A percentile compares a stretch with the other conserved stretches of the same genome.
These are phyloP conservation scores for Parapristionchus giblindavisi DNA, from an alignment of 2,888 invertebrate genomes.

Conservation along the genomic window DNA sequence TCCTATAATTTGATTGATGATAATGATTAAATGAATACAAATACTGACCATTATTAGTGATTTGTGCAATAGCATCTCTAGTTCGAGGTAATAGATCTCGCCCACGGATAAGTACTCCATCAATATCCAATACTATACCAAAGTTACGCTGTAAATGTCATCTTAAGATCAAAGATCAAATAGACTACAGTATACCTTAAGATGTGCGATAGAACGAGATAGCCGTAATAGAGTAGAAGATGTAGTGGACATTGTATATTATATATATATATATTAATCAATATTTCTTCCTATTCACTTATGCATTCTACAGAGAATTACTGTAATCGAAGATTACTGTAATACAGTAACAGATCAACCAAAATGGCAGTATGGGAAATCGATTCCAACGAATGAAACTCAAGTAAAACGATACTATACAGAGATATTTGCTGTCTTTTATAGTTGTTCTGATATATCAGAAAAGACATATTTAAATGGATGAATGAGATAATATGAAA, in stretches of 20 bases:
- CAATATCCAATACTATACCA: conserved; percentile 79
- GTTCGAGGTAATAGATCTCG: conserved; percentile 76
- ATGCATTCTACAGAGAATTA: conserved; percentile 1
- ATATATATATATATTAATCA: not conserved
- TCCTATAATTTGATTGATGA: conserved; percentile 66
- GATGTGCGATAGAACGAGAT: not conserved
- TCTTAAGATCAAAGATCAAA: not conserved
- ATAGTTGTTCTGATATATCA: not conserved
- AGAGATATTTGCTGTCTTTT: too few species aligned
- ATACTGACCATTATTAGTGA: conserved; percentile 72
- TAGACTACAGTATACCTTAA: conserved; percentile 1
- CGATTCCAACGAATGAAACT: conserved; percentile 12
- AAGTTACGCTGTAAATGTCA: conserved; percentile 68
- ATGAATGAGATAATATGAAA: not conserved
- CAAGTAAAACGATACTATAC: not conserved
- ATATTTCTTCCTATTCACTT: not conserved
- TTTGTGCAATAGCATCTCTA: conserved; percentile 75
- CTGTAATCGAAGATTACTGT: not conserved
- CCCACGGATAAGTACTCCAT: conserved; percentile 78
- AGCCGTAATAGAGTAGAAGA: not conserved
- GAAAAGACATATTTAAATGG: not conserved
- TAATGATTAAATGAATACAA: not conserved
- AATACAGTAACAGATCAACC: not conserved
- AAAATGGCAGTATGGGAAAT: not conserved
- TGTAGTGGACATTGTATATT: conserved; percentile 5